phyloP scores from a whole-genome alignment of 2,888 invertebrate species.

The Bellardia pandia region DNA sequence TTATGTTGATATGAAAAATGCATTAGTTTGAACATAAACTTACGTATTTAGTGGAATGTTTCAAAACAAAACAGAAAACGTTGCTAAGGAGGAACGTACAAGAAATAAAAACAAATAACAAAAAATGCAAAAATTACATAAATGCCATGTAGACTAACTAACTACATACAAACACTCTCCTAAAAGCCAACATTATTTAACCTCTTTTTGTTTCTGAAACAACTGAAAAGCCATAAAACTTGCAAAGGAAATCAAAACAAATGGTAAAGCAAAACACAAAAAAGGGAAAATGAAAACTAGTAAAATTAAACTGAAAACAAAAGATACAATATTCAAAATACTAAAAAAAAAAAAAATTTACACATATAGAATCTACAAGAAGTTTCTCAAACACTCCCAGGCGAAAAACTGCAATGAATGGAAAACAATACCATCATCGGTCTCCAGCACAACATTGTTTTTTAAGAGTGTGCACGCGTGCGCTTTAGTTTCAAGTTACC shows the following conservation, averaged over 20 bases:
- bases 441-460: neutral
- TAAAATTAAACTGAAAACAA: conserved; percentile 6
- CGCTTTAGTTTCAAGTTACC: conserved; percentile 66
- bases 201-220: conserved; percentile 19
- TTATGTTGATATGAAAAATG: conserved; percentile 17
- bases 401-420: neutral
- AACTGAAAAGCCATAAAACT: conserved; percentile 10
- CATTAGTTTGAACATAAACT: conserved; percentile 30
- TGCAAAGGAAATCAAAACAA: conserved; percentile 44
- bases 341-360: neutral
- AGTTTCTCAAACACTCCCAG: conserved; percentile 41
- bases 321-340: conserved; percentile 18
- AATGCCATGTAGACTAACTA: neutral
- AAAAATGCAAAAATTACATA: neutral
- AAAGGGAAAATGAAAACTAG: neutral
- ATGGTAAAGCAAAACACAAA: neutral
- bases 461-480: conserved; percentile 64
- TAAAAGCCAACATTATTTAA: conserved; percentile 21
- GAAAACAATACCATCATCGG: neutral
- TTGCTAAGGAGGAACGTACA: conserved; percentile 61
- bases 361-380: conserved; percentile 7
- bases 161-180: neutral
- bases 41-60: conserved; percentile 27
- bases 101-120: conserved; percentile 46
- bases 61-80: conserved; percentile 46